Base-by-base conservation (phyloP, 2,888 invertebrate species). In the Apeira syringaria region DNA sequence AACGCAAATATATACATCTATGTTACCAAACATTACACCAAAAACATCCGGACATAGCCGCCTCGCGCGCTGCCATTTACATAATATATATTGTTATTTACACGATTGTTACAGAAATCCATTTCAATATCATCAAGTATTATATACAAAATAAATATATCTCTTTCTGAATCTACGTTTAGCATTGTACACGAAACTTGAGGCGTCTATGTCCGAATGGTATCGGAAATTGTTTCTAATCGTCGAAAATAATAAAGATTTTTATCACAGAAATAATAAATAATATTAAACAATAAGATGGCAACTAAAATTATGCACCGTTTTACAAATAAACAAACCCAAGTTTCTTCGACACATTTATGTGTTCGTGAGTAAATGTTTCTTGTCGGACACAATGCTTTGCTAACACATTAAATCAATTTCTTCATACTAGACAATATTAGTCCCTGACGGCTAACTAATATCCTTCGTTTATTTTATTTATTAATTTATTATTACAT, bases 191-290 rank as follows among this genome's bases (percentile, higher is more conserved):
- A 13, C 10, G 36, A 38, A 26, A 36, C 32, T 38, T 38, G 49
- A 50, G 41, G 36, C 53, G 26, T 47, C 51, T 50, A 35, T 37
- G 44, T 41, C 56, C 46, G 46, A 34, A 44, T 20, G 13, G 24
- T 31, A 40, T 42, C 34, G 51, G 50, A 47, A 41, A 13, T 56
- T 32, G 43, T 52, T 54, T 50, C 52, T 56, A 56, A 51, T 58
- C 51, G 44, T 59, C 53, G 37, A 62, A 67, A 58, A 64, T 68
- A 58, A 64, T 70, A 74, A 64, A 64, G 31, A 26, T 43, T 61
- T 74, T 78, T 88, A 88, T 88, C 88, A 88, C 87, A 87, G 88
- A 87, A 84, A 82, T 61, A 82, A 86, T 82, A 82, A 84, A 82
- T 80, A 86, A 82, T 77, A 82, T 76, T 70, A 75, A 78, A 81